Percentiles rank a stretch among this genome's conserved stretches.
These are phyloP conservation scores for Diceros bicornis DNA, from an alignment of 2,797 vertebrate genomes.

Conservation along the genomic window DNA sequence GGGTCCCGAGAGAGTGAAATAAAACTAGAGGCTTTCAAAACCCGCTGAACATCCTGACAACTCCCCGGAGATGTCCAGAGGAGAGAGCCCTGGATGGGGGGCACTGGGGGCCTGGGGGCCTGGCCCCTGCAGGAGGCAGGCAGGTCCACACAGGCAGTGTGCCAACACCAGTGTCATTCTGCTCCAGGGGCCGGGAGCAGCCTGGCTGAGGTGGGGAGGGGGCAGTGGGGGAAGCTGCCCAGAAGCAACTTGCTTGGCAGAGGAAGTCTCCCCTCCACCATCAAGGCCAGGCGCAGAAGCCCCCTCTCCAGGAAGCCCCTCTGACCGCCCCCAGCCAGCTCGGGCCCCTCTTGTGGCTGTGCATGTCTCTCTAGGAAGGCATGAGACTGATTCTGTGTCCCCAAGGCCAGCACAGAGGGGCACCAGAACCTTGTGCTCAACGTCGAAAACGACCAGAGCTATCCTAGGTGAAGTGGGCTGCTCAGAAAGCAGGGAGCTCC, in stretches of 20 bases:
- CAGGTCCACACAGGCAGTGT: too few species aligned
- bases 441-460: fast-evolving
- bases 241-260: background rate
- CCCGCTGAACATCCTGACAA: too few species aligned
- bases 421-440: fast-evolving
- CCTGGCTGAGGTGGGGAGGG: background rate
- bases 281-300: background rate
- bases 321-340: background rate
- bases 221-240: background rate
- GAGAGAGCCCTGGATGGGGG: background rate
- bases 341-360: background rate
- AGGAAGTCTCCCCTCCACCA: background rate
- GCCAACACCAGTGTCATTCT: background rate
- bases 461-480: fast-evolving
- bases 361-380: background rate
- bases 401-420: too few species aligned
- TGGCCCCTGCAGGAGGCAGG: fast-evolving
- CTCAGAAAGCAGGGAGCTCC: background rate
- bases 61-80: background rate
- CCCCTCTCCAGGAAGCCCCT: background rate
- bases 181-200: background rate
- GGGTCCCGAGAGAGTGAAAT: fast-evolving
- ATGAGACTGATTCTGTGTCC: background rate
- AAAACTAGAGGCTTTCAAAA: background rate
- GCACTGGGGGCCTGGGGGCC: too few species aligned